Percentiles rank a stretch among this genome's conserved stretches.
These are phyloP conservation scores for Andricus curvator DNA, from an alignment of 2,888 invertebrate genomes.

Conservation along the genomic window DNA sequence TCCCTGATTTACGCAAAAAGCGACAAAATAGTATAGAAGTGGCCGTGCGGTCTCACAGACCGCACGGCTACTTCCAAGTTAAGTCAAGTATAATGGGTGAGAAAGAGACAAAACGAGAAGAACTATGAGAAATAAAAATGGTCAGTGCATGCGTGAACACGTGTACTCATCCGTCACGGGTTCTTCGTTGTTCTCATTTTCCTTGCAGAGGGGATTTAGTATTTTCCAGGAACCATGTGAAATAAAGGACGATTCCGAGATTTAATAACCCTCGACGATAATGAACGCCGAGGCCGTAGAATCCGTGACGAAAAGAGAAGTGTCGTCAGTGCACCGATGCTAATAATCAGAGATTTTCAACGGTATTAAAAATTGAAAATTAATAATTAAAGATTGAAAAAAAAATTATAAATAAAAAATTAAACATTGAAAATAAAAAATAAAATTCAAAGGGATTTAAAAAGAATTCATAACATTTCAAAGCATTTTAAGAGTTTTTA, in stretches of 20 bases:
- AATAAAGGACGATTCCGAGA: conserved; percentile 65
- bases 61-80: no score
- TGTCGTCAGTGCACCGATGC: background rate
- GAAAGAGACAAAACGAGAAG: conserved; percentile 53
- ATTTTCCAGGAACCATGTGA: conserved; percentile 56
- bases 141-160: conserved; percentile 70
- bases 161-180: conserved; percentile 74
- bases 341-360: background rate
- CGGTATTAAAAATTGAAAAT: background rate
- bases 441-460: no score
- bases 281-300: conserved; percentile 45
- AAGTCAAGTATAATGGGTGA: background rate
- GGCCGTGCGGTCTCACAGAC: no score
- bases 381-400: no score
- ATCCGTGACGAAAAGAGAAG: conserved; percentile 11
- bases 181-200: conserved; percentile 56
- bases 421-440: no score
- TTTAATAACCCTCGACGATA: conserved; percentile 66
- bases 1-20: no score
- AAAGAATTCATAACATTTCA: no score
- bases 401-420: no score
- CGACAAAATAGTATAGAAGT: no score
- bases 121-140: conserved; percentile 45
- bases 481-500: no score
- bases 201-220: conserved; percentile 1